Percentiles rank a stretch among this genome's conserved stretches.
Evolutionary conservation across 2,888 invertebrate genomes (phyloP).

Genomic region (Hylaea fasciaria): DNA sequence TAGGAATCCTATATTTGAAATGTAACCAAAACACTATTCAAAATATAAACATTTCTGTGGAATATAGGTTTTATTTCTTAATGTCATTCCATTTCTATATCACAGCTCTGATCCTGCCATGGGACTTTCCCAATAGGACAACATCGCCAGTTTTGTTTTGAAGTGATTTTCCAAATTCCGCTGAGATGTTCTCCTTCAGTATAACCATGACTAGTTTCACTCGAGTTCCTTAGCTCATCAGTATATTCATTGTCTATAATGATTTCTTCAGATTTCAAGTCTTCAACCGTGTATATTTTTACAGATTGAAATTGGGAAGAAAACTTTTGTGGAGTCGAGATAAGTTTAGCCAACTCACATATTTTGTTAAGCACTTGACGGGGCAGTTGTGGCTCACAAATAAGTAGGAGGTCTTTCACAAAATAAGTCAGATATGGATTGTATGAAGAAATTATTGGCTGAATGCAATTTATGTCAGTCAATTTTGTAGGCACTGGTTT

Average conservation of each 20-base stretch:
- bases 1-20: constrained; percentile 75
- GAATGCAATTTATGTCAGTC: constrained; percentile 64
- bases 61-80: constrained; percentile 44
- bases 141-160: constrained; percentile 68
- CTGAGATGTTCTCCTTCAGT: constrained; percentile 34
- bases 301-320: constrained; percentile 42
- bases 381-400: constrained; percentile 67
- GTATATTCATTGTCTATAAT: constrained; percentile 19
- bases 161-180: constrained; percentile 68
- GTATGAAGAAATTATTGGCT: constrained; percentile 69
- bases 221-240: constrained; percentile 19
- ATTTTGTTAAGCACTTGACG: constrained; percentile 53
- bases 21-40: constrained; percentile 85
- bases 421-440: constrained; percentile 72
- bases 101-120: constrained; percentile 61
- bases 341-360: constrained; percentile 65
- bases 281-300: constrained; percentile 75
- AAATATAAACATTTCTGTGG: constrained; percentile 78
- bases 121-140: constrained; percentile 83
- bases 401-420: constrained; percentile 61
- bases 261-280: constrained; percentile 56
- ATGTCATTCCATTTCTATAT: constrained; percentile 34
- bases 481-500: constrained; percentile 67
- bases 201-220: constrained; percentile 7
- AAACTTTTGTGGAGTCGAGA: constrained; percentile 64